Evolutionary conservation across 2,113 vertebrate species (phyloP).

Genomic region (Ceyx melanurus): DNA sequence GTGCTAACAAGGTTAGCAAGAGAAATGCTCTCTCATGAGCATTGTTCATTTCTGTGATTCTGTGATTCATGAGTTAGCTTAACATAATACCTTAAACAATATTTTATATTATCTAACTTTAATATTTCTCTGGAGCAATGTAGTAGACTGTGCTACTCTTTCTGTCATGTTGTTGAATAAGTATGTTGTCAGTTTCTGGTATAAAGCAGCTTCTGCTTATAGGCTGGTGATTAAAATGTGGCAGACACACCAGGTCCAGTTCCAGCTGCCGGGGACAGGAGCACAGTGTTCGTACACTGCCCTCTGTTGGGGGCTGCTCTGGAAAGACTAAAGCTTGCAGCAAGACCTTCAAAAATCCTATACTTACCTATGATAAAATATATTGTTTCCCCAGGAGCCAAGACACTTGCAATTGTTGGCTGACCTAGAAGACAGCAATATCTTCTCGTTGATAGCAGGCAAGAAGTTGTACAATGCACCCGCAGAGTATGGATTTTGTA

Average conservation of each 20-base stretch:
- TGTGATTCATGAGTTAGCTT: not conserved
- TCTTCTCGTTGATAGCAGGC: conserved; percentile 87
- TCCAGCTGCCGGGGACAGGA: not conserved
- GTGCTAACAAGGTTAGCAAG: not conserved
- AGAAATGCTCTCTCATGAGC: not conserved
- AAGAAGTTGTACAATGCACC: conserved; percentile 91
- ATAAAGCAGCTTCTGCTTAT: not conserved
- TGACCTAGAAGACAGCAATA: conserved; percentile 91
- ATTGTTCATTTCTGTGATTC: too few relatives aligned
- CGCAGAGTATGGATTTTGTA: conserved; percentile 92
- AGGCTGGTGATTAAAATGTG: not conserved
- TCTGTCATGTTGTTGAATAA: not conserved
- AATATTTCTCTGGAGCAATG: not conserved
- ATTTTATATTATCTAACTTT: not conserved
- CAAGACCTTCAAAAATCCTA: not conserved
- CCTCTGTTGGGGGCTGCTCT: not conserved
- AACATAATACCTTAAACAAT: not conserved
- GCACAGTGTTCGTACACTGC: not conserved
- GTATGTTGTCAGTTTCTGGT: not conserved
- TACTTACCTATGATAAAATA: not conserved
- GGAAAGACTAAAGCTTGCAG: not conserved
- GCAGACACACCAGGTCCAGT: fast-evolving
- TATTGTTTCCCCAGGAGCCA: conserved; percentile 83
- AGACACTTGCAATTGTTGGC: conserved; percentile 94
- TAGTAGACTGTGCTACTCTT: not conserved